Evolutionary conservation across 2,888 invertebrate genomes (phyloP), one percentile per base, ranked within the genome.

Genomic region (Agriopis marginaria): DNA sequence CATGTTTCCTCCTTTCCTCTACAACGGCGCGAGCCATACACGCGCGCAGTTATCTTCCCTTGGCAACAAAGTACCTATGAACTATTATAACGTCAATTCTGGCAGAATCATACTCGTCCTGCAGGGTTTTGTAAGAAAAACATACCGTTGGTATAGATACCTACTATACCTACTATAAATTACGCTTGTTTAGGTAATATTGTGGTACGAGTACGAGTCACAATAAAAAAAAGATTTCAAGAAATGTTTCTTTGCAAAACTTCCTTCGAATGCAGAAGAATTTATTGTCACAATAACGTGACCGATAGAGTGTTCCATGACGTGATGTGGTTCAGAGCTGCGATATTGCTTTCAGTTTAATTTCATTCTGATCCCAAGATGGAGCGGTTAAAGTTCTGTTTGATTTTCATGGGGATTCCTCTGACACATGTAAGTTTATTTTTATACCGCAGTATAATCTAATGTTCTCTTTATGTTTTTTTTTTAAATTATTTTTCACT

Each of bases 291-390:
- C 44, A 17, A 56, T 56, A 56, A 56, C 56, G 10, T 56, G 42
- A 45, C 9, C 3, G 23, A 32, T 45, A 7, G 11, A 58, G 32
- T 12, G 32, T 14, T 14, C 4, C 40, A 39, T 60, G 42, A 17
- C 51, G 51, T 42, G 51, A 12, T 40, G 42, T 40, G 60, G 39
- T 50, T 50, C 42, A 51, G 61, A 61, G 40, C 42, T 12, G 17
- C 61, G 14, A 61, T 51, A 61, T 61, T 51, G 51, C 61, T 42
- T 23, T 42, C 50, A 51, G 42, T 61, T 51, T 51, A 17, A 61
- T 61, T 51, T 61, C 61, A 17, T 12, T 42, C 40, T 51, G 61
- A 61, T 51, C 23, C 42, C 17, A 42, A 42, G 42, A 61, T 61
- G 61, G 51, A 51, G 8, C 7, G 11, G 61, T 61, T 60, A 60